These are phyloP conservation scores for Dermatophagoides farinae DNA, from an alignment of 1,140 invertebrate species.

Conservation along the genomic window DNA sequence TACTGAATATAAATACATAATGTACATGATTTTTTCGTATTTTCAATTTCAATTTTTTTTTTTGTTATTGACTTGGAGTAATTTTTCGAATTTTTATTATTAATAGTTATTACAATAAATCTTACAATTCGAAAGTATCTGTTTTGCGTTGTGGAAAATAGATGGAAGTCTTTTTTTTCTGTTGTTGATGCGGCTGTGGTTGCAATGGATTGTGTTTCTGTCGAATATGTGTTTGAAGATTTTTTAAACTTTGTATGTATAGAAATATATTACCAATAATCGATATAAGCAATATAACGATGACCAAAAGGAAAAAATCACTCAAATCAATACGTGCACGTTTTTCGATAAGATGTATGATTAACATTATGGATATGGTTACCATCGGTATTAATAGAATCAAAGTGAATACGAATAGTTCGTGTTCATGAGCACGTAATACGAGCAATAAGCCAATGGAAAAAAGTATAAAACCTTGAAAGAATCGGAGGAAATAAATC, in stretches of 20 bases:
- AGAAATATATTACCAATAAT: slow-evolving; percentile 2
- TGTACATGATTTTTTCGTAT: background rate
- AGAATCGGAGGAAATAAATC: background rate
- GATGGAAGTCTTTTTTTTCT: background rate
- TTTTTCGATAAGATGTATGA: background rate
- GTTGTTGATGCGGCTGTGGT: background rate
- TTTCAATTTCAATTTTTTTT: no score
- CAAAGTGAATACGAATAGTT: background rate
- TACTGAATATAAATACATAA: background rate
- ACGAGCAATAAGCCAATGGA: background rate
- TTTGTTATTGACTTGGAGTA: no score
- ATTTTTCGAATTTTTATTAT: no score
- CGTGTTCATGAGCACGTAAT: background rate
- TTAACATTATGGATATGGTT: background rate
- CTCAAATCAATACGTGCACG: background rate
- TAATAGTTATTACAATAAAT: no score
- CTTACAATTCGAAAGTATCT: no score
- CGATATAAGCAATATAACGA: background rate
- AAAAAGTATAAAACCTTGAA: background rate
- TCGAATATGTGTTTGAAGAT: no score
- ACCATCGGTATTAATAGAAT: background rate
- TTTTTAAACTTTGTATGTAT: background rate
- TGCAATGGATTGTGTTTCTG: background rate
- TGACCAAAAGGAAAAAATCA: background rate
- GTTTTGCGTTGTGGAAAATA: no score